Percentiles rank a stretch among this genome's conserved stretches.
These are phyloP conservation scores for Pachydiplax longipennis DNA, from an alignment of 2,888 invertebrate genomes.

Conservation along the genomic window DNA sequence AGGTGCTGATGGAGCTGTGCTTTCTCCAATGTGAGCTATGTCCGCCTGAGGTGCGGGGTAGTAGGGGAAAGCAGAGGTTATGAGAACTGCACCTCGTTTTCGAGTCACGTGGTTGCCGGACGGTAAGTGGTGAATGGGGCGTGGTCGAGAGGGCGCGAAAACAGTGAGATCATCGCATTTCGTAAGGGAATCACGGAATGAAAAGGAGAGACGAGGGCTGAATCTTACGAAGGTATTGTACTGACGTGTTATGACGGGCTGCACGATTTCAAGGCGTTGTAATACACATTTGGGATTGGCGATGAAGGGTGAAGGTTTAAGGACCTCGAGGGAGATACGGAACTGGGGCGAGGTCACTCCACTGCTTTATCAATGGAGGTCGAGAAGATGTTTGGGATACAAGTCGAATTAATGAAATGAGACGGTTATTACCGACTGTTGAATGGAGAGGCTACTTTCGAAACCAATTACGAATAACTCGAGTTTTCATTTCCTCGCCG, in stretches of 20 bases:
- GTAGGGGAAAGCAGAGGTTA: not conserved
- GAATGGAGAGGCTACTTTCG: too few relatives aligned
- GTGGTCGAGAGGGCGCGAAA: not conserved
- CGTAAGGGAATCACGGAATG: not conserved
- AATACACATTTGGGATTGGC: not conserved
- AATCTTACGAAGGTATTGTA: not conserved
- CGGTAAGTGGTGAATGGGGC: not conserved
- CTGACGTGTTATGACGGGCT: not conserved
- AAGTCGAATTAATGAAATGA: too few relatives aligned
- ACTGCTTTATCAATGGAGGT: not conserved
- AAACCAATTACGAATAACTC: too few relatives aligned
- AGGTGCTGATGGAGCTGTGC: too few relatives aligned
- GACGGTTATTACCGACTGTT: too few relatives aligned
- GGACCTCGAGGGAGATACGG: not conserved
- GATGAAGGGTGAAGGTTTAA: not conserved
- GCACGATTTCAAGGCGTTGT: not conserved
- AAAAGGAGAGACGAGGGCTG: not conserved
- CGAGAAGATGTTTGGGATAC: not conserved
- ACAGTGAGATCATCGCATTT: not conserved
- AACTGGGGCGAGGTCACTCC: not conserved
- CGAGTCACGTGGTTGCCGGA: not conserved
- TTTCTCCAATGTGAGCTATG: not conserved
- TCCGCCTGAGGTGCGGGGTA: not conserved
- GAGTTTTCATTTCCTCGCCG: too few relatives aligned
- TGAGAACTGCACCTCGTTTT: not conserved